phyloP scores from a whole-genome alignment of 2,888 invertebrate species.

The Eugnorisma glareosa region DNA sequence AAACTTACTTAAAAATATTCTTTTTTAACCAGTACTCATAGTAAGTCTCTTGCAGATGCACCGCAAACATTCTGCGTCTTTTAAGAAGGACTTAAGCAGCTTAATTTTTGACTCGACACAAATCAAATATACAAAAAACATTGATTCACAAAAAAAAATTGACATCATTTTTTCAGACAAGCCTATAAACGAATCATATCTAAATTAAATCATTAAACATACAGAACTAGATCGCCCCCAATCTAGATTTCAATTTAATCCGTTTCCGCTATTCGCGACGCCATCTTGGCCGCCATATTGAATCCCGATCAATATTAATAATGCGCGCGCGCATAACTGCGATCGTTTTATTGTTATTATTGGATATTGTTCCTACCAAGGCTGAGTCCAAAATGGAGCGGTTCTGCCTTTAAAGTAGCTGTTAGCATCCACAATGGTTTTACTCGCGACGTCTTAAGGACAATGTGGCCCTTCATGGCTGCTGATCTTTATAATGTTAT shows the following conservation, averaged over 20 bases:
- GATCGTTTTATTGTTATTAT: constrained; percentile 87
- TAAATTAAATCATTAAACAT: constrained; percentile 54
- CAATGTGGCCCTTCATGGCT: constrained; percentile 68
- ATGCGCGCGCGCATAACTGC: constrained; percentile 72
- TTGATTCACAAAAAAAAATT: background rate
- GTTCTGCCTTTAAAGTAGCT: constrained; percentile 78
- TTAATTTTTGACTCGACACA: background rate
- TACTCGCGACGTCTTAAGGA: constrained; percentile 70
- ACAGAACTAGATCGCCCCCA: constrained; percentile 52
- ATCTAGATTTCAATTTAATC: constrained; percentile 67
- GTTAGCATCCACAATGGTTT: constrained; percentile 71
- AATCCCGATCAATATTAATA: constrained; percentile 72
- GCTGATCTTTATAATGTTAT: constrained; percentile 55
- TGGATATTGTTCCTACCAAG: constrained; percentile 87
- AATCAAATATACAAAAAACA: constrained; percentile 3
- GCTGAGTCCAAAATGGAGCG: constrained; percentile 82
- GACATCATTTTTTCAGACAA: constrained; percentile 11
- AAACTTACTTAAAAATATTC: no score
- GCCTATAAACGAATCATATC: constrained; percentile 23
- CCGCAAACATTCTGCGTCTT: background rate
- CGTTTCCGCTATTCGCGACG: constrained; percentile 69
- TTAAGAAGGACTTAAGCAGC: constrained; percentile 2
- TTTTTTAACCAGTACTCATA: no score
- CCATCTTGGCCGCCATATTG: constrained; percentile 73
- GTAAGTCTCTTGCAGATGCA: background rate